Conservation (phyloP, 1,140 invertebrate species). For the Pentalonia nigronervosa region DNA sequence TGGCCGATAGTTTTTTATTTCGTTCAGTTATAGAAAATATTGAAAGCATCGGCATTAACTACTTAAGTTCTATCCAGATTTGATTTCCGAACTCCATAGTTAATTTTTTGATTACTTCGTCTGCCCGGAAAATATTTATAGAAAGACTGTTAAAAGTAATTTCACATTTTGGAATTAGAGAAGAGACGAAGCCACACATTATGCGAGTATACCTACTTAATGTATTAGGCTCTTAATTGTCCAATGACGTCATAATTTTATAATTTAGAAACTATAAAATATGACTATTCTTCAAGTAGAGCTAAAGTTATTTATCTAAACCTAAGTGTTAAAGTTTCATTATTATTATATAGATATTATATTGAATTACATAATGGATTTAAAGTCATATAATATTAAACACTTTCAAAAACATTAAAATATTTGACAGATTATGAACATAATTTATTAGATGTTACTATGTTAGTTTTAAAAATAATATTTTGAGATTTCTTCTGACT, state of each 20-base stretch:
- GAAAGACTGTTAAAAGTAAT: background rate
- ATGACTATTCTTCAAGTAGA: background rate
- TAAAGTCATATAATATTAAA: background rate
- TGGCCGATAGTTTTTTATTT: background rate
- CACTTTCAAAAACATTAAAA: background rate
- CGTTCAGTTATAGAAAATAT: background rate
- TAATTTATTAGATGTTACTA: background rate
- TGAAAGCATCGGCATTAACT: background rate
- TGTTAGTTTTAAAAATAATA: background rate
- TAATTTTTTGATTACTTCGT: background rate
- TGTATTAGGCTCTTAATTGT: too few species aligned
- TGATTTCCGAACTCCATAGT: background rate
- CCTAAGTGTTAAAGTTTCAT: background rate
- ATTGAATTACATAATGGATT: background rate
- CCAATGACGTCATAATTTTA: too few species aligned
- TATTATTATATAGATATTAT: background rate
- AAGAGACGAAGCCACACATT: too few species aligned
- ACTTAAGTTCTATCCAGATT: background rate
- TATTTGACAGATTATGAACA: background rate
- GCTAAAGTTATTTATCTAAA: background rate
- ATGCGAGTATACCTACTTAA: too few species aligned
- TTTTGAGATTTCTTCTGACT: background rate
- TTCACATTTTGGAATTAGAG: background rate
- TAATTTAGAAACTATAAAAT: background rate
- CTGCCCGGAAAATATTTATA: too few species aligned